Evolutionary conservation across 2,797 vertebrate species (phyloP).

Genomic region (Fratercula arctica): DNA sequence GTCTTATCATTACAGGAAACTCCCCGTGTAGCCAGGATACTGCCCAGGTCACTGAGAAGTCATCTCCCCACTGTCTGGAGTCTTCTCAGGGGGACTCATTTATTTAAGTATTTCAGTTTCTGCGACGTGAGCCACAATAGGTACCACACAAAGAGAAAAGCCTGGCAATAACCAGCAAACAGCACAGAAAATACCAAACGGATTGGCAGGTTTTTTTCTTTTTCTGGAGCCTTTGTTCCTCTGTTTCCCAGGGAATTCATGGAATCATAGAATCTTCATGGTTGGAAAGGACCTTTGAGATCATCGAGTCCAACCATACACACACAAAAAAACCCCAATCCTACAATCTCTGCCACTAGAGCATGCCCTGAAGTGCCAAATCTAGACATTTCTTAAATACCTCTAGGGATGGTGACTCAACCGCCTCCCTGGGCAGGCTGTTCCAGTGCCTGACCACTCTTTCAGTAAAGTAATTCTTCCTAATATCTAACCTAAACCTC

Average conservation of each 20-base stretch:
- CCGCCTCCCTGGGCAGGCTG: too few species aligned
- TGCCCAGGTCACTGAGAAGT: neutral
- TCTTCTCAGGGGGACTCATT: neutral
- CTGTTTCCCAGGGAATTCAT: neutral
- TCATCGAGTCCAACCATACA: too few species aligned
- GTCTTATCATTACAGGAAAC: neutral
- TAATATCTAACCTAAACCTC: too few species aligned
- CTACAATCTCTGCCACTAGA: too few species aligned
- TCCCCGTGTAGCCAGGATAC: neutral
- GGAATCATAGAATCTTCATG: too few species aligned
- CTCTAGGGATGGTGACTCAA: too few species aligned
- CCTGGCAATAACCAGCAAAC: neutral
- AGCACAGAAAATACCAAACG: neutral
- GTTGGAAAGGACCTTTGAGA: too few species aligned
- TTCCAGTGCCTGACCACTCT: too few species aligned
- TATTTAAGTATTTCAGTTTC: neutral
- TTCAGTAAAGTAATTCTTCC: too few species aligned
- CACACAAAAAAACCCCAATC: too few species aligned
- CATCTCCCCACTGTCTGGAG: neutral
- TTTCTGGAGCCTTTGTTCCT: neutral
- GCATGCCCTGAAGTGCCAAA: too few species aligned
- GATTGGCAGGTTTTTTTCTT: neutral
- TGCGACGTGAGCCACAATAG: accelerated
- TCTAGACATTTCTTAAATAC: too few species aligned
- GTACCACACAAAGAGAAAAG: neutral